Base-by-base conservation (phyloP, 2,797 vertebrate genomes). In the Masticophis lateralis region DNA sequence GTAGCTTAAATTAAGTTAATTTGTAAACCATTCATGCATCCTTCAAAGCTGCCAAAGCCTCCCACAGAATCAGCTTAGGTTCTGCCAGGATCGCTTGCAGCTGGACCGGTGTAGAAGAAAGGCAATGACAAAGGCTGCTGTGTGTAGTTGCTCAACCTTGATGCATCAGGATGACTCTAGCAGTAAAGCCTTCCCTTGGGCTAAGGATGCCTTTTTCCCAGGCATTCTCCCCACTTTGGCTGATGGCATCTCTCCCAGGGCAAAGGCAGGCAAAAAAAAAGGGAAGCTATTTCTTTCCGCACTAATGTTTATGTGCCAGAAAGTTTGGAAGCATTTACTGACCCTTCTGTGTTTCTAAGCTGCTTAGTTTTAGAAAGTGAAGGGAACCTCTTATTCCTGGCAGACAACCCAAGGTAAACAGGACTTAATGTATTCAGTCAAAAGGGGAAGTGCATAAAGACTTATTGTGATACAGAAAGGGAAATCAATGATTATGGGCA, bases 11-110 rank as follows among this genome's bases (percentile, higher is more conserved):
- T 9, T 0, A 51, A 93, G 96, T 92, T 89, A 88, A 94, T 93
- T 94, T 16, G 94, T 94, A 89, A 95, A 87, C 2, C 93, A 13
- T 51, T 89, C 94, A 91, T 27, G 55, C 28, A 0, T n/a, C 43
- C 59, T 94, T 94, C 94, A 32, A 92, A 12, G 0, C 87, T 91
- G 92, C 96, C 96, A 96, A 94, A 92, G 88, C 86, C 93, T 94
- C 92, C 95, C 95, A 93, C 69, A 13, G 90, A 43, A 92, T 51
- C 83, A 43, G 86, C 86, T 4, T 79, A 3, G 91, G 91, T 59
- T 86, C 94, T 94, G 95, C 95, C 97, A 92, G 93, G 69, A 95
- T 90, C 0, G 47, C 95, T 95, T 57, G 25, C 94, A 96, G 96
- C 94, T 91, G 97, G 61, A 88, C 79, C 83, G 0, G 0, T 4